Evolutionary conservation across 2,797 vertebrate genomes (phyloP).

Genomic region (Artibeus lituratus): DNA sequence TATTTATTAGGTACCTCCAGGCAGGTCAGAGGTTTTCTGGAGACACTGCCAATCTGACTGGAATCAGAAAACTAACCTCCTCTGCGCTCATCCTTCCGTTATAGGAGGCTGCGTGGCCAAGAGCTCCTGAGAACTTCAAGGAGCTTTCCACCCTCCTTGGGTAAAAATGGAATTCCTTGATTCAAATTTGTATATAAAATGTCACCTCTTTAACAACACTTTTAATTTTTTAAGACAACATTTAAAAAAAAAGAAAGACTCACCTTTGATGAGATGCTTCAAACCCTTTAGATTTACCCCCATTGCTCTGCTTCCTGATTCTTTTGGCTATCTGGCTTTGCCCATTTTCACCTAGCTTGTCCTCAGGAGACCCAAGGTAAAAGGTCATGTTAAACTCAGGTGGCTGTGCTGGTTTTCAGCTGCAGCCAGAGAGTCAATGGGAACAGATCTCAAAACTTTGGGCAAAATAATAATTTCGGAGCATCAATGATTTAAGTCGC

Average conservation of each 20-base stretch:
- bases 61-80: background rate
- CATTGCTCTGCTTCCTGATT: background rate
- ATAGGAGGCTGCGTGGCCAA: background rate
- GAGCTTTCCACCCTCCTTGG: background rate
- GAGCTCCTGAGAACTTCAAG: background rate
- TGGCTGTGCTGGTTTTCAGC: background rate
- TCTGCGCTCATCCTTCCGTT: background rate
- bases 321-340: background rate
- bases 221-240: too few species aligned
- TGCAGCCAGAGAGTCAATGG: background rate
- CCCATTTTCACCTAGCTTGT: background rate
- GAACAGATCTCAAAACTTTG: background rate
- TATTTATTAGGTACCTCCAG: conserved; percentile 51
- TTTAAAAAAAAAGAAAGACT: background rate
- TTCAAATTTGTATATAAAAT: conserved; percentile 25
- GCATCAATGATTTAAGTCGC: background rate
- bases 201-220: background rate
- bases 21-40: background rate
- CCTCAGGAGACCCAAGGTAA: background rate
- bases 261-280: background rate
- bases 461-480: background rate
- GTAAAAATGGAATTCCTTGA: background rate
- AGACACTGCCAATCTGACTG: conserved; percentile 11
- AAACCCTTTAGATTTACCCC: background rate
- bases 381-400: background rate